phyloP scores from a whole-genome alignment of 2,113 vertebrate genomes.

The Prionailurus viverrinus region DNA sequence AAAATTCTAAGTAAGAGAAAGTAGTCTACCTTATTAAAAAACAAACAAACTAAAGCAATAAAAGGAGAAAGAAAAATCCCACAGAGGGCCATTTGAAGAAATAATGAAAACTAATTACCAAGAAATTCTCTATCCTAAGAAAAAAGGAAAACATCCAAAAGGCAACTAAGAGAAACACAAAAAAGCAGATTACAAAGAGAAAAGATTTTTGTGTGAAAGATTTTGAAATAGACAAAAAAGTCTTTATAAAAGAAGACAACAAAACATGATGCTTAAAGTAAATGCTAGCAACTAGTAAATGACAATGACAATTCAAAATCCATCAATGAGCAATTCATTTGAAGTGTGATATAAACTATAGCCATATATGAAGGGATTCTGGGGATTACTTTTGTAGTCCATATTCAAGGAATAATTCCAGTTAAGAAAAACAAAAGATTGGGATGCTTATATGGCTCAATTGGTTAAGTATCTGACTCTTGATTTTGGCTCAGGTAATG shows the following conservation, averaged over 20 bases:
- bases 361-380: background rate
- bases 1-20: background rate
- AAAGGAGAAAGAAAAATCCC: background rate
- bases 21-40: background rate
- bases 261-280: background rate
- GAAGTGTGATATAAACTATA: background rate
- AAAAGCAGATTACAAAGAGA: background rate
- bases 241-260: background rate
- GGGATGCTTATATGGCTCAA: too few relatives aligned
- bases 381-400: background rate
- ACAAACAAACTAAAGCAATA: background rate
- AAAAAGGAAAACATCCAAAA: background rate
- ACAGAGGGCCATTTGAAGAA: background rate
- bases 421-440: background rate
- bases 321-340: background rate
- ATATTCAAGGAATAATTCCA: slow-evolving; percentile 18
- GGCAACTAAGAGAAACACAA: background rate
- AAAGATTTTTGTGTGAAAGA: background rate
- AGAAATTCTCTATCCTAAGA: background rate
- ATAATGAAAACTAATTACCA: slow-evolving; percentile 16
- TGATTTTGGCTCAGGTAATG: too few relatives aligned
- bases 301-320: slow-evolving; percentile 33
- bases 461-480: too few relatives aligned
- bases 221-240: background rate
- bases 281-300: background rate